These are phyloP conservation scores for Pangasius macronema DNA, from an alignment of 2,797 vertebrate genomes.

Conservation along the genomic window DNA sequence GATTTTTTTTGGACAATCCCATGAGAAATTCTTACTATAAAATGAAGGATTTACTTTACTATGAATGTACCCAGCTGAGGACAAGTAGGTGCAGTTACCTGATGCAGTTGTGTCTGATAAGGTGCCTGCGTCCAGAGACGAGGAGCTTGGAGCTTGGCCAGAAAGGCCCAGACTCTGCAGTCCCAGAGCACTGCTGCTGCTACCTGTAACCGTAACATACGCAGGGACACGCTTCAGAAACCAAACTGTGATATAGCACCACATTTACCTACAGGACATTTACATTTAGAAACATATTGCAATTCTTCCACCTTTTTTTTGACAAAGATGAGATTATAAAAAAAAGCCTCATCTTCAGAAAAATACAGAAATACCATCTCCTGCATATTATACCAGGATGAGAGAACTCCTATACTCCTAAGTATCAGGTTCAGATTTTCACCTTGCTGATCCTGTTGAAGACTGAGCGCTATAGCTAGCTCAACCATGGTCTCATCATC, in stretches of 20 bases:
- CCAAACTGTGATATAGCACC: too few species aligned
- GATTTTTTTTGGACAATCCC: neutral
- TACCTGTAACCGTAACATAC: slow-evolving; percentile 76
- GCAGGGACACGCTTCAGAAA: neutral
- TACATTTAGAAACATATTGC: neutral
- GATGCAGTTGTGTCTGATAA: slow-evolving; percentile 98
- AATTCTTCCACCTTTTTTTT: neutral
- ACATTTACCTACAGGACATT: neutral
- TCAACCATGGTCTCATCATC: slow-evolving; percentile 99
- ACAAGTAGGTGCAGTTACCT: slow-evolving; percentile 79
- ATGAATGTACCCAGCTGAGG: neutral
- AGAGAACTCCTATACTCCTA: neutral
- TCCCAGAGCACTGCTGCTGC: slow-evolving; percentile 97
- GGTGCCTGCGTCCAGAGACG: slow-evolving; percentile 96
- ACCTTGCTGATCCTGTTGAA: slow-evolving; percentile 99
- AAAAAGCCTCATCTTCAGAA: neutral
- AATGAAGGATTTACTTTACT: neutral
- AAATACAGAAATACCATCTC: neutral
- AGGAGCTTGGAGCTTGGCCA: slow-evolving; percentile 97
- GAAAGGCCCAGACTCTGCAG: slow-evolving; percentile 97
- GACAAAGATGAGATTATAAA: neutral
- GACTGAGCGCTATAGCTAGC: slow-evolving; percentile 93
- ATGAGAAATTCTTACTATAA: neutral
- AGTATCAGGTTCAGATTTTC: slow-evolving; percentile 24
- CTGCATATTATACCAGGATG: neutral